Base-by-base conservation (phyloP, 2,113 vertebrate genomes). In the Clarias gariepinus region DNA sequence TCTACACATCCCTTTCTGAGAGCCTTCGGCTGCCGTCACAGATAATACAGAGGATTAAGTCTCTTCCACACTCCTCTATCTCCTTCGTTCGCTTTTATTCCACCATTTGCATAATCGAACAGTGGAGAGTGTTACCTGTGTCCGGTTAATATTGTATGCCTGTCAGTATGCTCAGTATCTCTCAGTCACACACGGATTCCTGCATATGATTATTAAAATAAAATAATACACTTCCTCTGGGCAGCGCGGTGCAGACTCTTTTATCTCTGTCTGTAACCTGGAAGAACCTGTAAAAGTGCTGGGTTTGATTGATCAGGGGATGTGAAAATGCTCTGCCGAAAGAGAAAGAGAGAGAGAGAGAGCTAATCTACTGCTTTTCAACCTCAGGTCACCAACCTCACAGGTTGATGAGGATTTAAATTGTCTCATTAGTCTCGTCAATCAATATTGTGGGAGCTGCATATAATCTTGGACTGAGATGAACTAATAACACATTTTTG, bases 1-100 rank as follows among this genome's bases (percentile, higher is more conserved):
- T 28, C n/a, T 3, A 58, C 52, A 79, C 53, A 79, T 63, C 60
- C 60, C 23, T 69, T 82, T 83, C 23, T 87, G 74, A 41, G 55
- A 69, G 71, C 15, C 60, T 69, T 87, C 19, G 28, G 66, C 64
- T 87, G 74, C 82, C 11, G 63, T 73, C 76, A 85, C 87, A 88
- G 87, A 88, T 88, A 88, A 88, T 73, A 47, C 53, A 1, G 16
- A 73, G 63, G 82, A 87, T 87, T 87, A 80, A 33, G 87, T 71
- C 74, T 87, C 82, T 55, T 33, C 77, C 64, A 81, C 64, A 71
- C 30, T 64, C 28, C 79, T 30, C 64, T 71, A 68, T 86, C 79
- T 61, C n/a, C 33, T 41, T 30, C 85, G 81, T 9, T 81, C 33
- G 3, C 30, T 52, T 80, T 86, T 86, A 60, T 81, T 81, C 78